phyloP scores from a whole-genome alignment of 2,888 invertebrate species.

The Chrysolina haemoptera region DNA sequence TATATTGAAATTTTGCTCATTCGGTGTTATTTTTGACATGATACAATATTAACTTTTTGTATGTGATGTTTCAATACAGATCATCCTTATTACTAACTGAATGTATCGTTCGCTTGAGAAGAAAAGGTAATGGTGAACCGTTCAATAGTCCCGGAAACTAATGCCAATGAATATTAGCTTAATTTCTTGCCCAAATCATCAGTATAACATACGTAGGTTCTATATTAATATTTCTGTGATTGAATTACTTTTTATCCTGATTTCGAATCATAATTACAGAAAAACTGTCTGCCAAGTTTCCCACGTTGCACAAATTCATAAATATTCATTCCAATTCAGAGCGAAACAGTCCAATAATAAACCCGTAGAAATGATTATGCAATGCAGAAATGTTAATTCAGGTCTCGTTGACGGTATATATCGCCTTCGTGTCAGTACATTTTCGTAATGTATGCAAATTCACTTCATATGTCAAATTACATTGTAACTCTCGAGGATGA shows the following conservation, averaged over 20 bases:
- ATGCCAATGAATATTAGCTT: too few relatives aligned
- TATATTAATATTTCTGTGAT: background rate
- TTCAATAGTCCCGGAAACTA: too few relatives aligned
- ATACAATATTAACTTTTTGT: too few relatives aligned
- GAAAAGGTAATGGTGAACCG: too few relatives aligned
- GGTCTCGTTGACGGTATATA: conserved; percentile 16
- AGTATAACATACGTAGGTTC: background rate
- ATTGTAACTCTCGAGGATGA: conserved; percentile 21
- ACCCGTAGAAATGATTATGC: conserved; percentile 21
- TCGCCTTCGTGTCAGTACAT: conserved; percentile 21
- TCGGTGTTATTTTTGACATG: too few relatives aligned
- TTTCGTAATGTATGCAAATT: conserved; percentile 20
- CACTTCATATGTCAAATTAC: conserved; percentile 29
- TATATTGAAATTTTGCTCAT: too few relatives aligned
- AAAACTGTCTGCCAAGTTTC: background rate
- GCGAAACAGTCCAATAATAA: conserved; percentile 20
- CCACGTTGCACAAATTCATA: conserved; percentile 9
- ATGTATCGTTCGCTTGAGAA: too few relatives aligned
- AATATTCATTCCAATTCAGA: conserved; percentile 1
- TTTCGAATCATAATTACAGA: background rate
- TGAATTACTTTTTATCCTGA: background rate
- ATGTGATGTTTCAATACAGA: too few relatives aligned
- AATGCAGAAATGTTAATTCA: conserved; percentile 23
- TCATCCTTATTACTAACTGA: too few relatives aligned
- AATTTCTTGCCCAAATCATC: too few relatives aligned